Base-by-base conservation (phyloP, 2,797 vertebrate genomes). In the Hylomyscus alleni region DNA sequence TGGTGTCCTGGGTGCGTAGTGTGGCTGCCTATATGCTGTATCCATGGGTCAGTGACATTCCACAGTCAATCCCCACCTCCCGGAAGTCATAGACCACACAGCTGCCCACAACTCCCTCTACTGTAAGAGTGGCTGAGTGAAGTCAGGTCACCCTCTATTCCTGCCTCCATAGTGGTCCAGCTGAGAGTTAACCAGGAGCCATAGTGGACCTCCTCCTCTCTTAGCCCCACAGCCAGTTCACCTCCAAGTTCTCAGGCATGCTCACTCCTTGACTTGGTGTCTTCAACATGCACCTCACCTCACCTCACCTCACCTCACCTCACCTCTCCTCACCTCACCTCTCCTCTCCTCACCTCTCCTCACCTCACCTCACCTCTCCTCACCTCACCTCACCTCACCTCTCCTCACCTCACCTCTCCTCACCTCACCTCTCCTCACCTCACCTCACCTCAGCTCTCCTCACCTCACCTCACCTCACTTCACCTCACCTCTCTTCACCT, bases 121-220 rank as follows among this genome's bases (percentile, higher is more conserved):
- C 50, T 17, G 5, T 15, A n/a, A 69, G 31, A 37, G 9, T 37
- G n/a, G 37, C 34, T 56, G 76, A 80, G 37, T 29, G 1, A 82
- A 12, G 3, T 6, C 80, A 29, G 47, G 0, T 3, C 24, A 26
- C 47, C 54, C 56, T 22, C 1, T 0, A 34, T 1, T 10, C 58
- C 50, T 6, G 0, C 7, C 8, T 1, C 44, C 7, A 15, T 14
- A 12, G 1, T 3, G 0, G 1, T 24, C 5, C 34, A n/a, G n/a
- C 73, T 37, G 52, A 26, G 31, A 26, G n/a, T 1, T 40, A 15
- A 65, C 47, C 12, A 6, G 44, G 76, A 37, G 24, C 12, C 60
- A 2, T 0, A 8, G 22, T 0, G 4, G 62, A 14, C 2, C 29
- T 19, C 5, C 78, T n/a, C 12, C 65, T n/a, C 19, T 47, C 31